phyloP scores from a whole-genome alignment of 2,888 invertebrate species.

The Plebejus argus region DNA sequence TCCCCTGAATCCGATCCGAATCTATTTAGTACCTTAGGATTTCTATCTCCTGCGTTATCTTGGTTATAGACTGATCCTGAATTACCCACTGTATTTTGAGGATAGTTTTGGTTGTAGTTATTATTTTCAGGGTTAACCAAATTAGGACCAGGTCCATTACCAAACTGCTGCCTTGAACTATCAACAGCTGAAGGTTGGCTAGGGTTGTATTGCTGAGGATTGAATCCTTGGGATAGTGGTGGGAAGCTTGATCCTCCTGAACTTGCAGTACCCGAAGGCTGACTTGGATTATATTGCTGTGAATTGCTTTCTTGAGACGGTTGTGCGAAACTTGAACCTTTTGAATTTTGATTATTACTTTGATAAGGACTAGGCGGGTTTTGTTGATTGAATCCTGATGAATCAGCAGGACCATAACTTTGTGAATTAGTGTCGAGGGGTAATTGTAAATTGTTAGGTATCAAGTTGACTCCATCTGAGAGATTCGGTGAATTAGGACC shows the following conservation, averaged over 20 bases:
- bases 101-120: neutral
- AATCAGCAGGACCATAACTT: neutral
- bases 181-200: neutral
- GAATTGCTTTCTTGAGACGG: neutral
- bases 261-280: neutral
- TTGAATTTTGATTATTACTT: constrained; percentile 15
- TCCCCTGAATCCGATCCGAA: neutral
- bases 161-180: neutral
- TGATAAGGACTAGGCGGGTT: constrained; percentile 11
- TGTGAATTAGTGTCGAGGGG: constrained; percentile 3
- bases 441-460: constrained; percentile 12
- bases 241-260: neutral
- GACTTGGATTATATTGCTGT: constrained; percentile 7
- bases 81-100: neutral
- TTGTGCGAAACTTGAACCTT: neutral
- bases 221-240: neutral
- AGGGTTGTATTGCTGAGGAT: neutral
- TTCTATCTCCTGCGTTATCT: constrained; percentile 34
- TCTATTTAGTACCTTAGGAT: constrained; percentile 40
- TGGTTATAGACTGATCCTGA: neutral
- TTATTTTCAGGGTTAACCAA: neutral
- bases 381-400: constrained; percentile 34
- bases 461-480: constrained; percentile 1
- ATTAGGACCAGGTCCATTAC: neutral
- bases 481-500: neutral